Evolutionary conservation across 2,888 invertebrate genomes (phyloP), one percentile per base, ranked within the genome.

Genomic region (Griposia aprilina): DNA sequence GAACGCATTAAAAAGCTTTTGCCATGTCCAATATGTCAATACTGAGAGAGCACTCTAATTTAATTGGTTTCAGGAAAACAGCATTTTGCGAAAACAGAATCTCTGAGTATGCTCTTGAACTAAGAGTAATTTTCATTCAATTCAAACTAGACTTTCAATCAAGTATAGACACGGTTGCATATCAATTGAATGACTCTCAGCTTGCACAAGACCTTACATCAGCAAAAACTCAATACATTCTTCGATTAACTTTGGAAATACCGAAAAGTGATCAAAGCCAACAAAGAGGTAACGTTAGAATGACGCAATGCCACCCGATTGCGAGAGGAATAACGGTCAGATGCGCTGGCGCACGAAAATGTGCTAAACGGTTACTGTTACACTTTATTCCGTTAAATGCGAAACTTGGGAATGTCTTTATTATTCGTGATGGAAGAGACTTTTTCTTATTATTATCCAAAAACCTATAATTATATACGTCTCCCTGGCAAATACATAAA

Each of bases 291-390:
- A 83, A 74, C 83, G 86, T 86, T 86, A 86, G 67, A 55, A 81
- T 87, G 89, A 87, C 85, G 89, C 83, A 87, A 87, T 67, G 45
- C 74, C 76, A 79, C 76, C 84, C 78, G 78, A 75, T 78, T 41
- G 83, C 73, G 70, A 82, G 80, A 80, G 81, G 71, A 67, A 76
- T 83, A 85, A 82, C 87, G 86, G 88, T 80, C 75, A 69, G 86
- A 82, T 85, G 83, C 81, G 85, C 80, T 8, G 72, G 78, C 82
- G 79, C 78, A 83, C 81, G 52, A 83, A 85, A 87, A 87, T 79
- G 80, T 85, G 83, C 81, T 87, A 85, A 88, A 87, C 79, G 59
- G 70, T 87, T 83, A 81, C 82, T 87, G 89, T 87, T 82, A 83
- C 74, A 71, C 74, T 83, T 81, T 83, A 66, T 87, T 84, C 84